Evolutionary conservation across 2,888 invertebrate genomes (phyloP).

Genomic region (Nematopogon swammerdamellus): DNA sequence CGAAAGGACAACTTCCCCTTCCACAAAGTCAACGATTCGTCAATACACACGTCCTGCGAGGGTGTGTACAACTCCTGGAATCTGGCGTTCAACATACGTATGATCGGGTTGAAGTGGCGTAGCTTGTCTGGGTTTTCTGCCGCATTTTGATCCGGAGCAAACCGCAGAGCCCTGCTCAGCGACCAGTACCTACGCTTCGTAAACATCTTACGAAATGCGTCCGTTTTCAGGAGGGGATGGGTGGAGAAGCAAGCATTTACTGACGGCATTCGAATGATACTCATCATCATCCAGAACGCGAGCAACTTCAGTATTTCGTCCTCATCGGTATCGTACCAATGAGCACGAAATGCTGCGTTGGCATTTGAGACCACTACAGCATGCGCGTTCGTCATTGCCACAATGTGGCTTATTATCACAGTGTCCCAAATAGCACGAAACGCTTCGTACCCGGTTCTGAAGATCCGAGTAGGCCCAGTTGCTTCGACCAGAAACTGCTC

Average conservation of each 20-base stretch:
- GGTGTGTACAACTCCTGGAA: too few relatives aligned
- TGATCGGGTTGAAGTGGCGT: too few relatives aligned
- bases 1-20: too few relatives aligned
- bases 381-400: not conserved
- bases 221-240: not conserved
- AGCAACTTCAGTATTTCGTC: conserved; percentile 2
- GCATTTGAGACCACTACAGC: not conserved
- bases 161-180: conserved; percentile 1
- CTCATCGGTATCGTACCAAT: conserved; percentile 1
- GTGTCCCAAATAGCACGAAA: not conserved
- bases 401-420: not conserved
- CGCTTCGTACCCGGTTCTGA: not conserved
- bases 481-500: not conserved
- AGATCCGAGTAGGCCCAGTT: not conserved
- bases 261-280: conserved; percentile 4
- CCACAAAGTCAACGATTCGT: too few relatives aligned
- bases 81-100: too few relatives aligned
- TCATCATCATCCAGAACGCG: conserved; percentile 5
- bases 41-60: too few relatives aligned
- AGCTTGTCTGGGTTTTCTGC: not conserved
- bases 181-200: not conserved
- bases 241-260: conserved; percentile 1
- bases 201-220: not conserved
- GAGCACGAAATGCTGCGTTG: not conserved
- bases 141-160: not conserved